Evolutionary conservation across 2,113 vertebrate species (phyloP), one percentile per base, ranked within the genome.

Genomic region (cattle (Bos taurus)): DNA sequence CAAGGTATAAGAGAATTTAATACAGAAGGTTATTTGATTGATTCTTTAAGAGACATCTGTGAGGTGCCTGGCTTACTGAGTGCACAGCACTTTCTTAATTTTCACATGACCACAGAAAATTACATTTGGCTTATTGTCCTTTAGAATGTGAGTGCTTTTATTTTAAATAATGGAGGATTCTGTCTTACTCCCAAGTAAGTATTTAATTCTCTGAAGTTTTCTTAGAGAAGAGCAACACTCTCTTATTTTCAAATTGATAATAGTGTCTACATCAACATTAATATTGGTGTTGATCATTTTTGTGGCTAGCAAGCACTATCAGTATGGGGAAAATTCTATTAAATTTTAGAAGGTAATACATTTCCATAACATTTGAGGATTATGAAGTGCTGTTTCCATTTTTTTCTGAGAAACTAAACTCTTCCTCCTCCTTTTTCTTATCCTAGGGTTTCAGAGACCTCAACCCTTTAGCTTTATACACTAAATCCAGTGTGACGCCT

Each of bases 401-500:
- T 84, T 80, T 82, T 16, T 40, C 10, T 28, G 33, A 30, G 5
- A 96, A 43, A 94, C 25, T 78, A 87, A 96, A 78, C 19, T 9
- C n/a, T 81, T 40, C 11, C 6, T 95, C 25, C 62, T 52, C 64
- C 71, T 80, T 71, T 96, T n/a, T 94, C 95, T 77, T 67, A 85
- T 74, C 50, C 43, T 95, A 99, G 99, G 97, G 98, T 33, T 99
- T 99, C 89, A 48, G 85, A 60, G 98, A 98, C 17, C 95, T 99
- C 94, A 99, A 98, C 81, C 99, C 99, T 46, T 98, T 98, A 30
- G 98, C 98, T 84, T 98, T 99, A 23, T 99, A 99, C 88, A 30
- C 99, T 56, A 98, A 98, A 50, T 95, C 98, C 57, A 89, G 89
- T 74, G 86, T 23, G 14, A 95, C 80, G 16, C 84, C 82, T 2